Conservation (phyloP, 1,140 invertebrate genomes). For the Drosophila truncata region DNA sequence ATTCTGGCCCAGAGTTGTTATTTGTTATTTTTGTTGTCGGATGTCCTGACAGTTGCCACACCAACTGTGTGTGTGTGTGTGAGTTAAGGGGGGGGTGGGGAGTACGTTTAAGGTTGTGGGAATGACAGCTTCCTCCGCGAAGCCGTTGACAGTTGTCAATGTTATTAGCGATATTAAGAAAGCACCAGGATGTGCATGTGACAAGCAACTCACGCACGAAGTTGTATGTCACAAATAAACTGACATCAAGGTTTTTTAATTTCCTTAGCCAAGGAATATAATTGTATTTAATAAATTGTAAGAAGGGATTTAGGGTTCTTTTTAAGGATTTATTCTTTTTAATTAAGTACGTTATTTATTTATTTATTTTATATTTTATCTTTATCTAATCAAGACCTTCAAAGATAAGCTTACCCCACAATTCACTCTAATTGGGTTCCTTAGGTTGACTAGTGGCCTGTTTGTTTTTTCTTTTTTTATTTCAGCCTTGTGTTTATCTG, state of each 20-base stretch:
- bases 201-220: constrained; percentile 26
- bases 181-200: constrained; percentile 14
- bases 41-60: constrained; percentile 51
- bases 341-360: no score
- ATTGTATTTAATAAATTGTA: background rate
- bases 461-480: background rate
- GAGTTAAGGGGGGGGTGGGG: no score
- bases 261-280: background rate
- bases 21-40: constrained; percentile 25
- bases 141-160: constrained; percentile 75
- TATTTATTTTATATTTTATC: no score
- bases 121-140: constrained; percentile 60
- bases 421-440: constrained; percentile 51
- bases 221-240: constrained; percentile 5
- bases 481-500: constrained; percentile 8
- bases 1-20: constrained; percentile 10
- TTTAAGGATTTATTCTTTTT: no score
- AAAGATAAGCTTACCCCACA: background rate
- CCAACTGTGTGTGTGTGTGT: constrained; percentile 12
- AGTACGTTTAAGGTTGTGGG: constrained; percentile 18
- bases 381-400: constrained; percentile 1
- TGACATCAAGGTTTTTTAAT: constrained; percentile 4
- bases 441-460: background rate
- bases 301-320: no score
- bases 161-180: constrained; percentile 65